Base-by-base conservation (phyloP, 1,140 invertebrate species). In the Leptopilina boulardi region DNA sequence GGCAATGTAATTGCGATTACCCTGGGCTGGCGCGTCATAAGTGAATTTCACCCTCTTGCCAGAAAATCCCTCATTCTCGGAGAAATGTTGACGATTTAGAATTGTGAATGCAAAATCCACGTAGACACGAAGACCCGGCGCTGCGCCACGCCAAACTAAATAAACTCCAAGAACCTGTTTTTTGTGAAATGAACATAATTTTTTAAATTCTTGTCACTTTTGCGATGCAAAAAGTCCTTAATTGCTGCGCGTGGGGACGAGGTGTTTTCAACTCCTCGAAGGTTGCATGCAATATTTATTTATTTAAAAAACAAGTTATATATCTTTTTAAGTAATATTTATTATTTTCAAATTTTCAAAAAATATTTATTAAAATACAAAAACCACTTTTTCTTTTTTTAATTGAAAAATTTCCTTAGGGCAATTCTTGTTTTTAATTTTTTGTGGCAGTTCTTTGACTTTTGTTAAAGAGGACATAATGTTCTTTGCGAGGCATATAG, bases 101-200 rank as follows among this genome's bases (percentile, higher is more conserved):
- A 97, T 92, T 0, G 96, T 97, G 88, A 97, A 96, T 18, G 95
- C 94, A 85, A 96, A 97, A 88, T 97, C 96, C 47, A 96, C 94
- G 85, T 95, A 96, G 13, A 96, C 95, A 30, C 94, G 92, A 90
- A 96, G 94, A 74, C 93, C 94, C 77, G 95, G 93, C 71, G 94
- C 95, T 1, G 94, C 93, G 77, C 94, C 95, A 21, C 94, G 92
- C 93, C 96, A 95, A 44, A 96, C 95, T 75, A 97, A 91, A 86
- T 96, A 97, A 9, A 96, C 95, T 3, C 96, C 96, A 80, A 97
- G 88, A 80, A 96, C 94, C 90, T 90, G 18, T 18, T 71, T 71
- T 34, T 23, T 71, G 21, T 1, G 30, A 71, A 34, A 34, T 71
- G 23, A n/a, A n/a, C n/a, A n/a, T n/a, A n/a, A n/a, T n/a, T n/a